Conservation (phyloP, 2,888 invertebrate genomes). For the Anthrax anthrax region DNA sequence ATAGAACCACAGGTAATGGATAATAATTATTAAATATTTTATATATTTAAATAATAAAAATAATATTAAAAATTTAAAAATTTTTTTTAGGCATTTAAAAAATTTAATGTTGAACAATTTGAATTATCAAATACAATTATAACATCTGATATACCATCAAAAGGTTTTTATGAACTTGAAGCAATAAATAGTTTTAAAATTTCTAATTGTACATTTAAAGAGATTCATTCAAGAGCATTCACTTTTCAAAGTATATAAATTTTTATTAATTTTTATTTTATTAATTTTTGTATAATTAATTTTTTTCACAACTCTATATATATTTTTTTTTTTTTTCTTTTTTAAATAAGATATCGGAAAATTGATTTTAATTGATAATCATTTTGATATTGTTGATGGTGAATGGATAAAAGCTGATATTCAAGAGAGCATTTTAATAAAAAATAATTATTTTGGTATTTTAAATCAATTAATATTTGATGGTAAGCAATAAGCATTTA, state of each 20-base stretch:
- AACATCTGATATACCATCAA: constrained; percentile 46
- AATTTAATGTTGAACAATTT: constrained; percentile 54
- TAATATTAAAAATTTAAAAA: neutral
- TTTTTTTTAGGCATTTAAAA: constrained; percentile 51
- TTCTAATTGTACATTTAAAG: constrained; percentile 47
- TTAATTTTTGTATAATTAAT: neutral
- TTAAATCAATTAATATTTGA: constrained; percentile 28
- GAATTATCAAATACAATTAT: constrained; percentile 47
- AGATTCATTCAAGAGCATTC: constrained; percentile 54
- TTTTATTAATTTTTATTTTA: neutral
- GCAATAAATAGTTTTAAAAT: constrained; percentile 51
- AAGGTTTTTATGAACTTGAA: constrained; percentile 58
- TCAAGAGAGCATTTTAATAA: constrained; percentile 23
- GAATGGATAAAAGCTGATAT: constrained; percentile 28
- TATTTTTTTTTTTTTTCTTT: constrained; percentile 3
- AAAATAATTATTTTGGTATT: constrained; percentile 26
- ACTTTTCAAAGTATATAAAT: constrained; percentile 32
- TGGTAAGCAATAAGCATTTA: constrained; percentile 12
- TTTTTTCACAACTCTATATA: constrained; percentile 8
- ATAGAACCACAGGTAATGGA: constrained; percentile 38
- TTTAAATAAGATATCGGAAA: constrained; percentile 21
- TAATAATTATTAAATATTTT: neutral
- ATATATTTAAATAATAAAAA: no score
- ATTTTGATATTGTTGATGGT: constrained; percentile 24
- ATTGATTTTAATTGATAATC: constrained; percentile 25